phyloP scores from a whole-genome alignment of 2,888 invertebrate genomes.

The Gonocerus acuteangulatus region DNA sequence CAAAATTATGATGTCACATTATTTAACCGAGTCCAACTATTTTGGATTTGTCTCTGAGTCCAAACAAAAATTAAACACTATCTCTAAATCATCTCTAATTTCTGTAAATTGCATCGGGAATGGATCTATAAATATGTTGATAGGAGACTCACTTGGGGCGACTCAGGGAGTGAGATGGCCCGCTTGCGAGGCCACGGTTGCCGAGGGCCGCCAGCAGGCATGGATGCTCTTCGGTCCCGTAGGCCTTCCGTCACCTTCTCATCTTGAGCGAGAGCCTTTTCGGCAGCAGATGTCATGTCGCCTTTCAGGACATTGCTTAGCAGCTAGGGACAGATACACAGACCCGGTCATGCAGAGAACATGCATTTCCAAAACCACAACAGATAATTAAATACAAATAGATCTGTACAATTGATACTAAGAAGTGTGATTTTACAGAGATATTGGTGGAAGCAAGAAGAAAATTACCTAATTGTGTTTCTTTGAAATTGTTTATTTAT shows the following conservation, averaged over 20 bases:
- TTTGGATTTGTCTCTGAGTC: too few species aligned
- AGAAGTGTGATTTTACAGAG: too few species aligned
- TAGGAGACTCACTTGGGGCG: constrained; percentile 24
- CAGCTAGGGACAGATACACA: constrained; percentile 49
- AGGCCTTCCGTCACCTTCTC: neutral
- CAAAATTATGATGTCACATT: too few species aligned
- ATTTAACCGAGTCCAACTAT: too few species aligned
- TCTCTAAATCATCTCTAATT: too few species aligned
- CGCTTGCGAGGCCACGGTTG: neutral
- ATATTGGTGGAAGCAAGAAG: too few species aligned
- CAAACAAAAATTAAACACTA: too few species aligned
- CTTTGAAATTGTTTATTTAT: too few species aligned
- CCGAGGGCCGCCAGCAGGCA: neutral
- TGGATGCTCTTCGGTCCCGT: neutral
- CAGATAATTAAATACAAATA: neutral
- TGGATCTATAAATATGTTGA: neutral
- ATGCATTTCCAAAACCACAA: constrained; percentile 9
- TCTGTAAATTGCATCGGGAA: too few species aligned
- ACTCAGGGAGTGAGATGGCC: constrained; percentile 20
- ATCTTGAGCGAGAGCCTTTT: neutral
- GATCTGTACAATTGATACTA: too few species aligned
- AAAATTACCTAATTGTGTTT: too few species aligned
- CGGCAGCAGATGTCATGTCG: constrained; percentile 8
- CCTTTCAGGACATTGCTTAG: constrained; percentile 9
- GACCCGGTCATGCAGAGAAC: constrained; percentile 18